phyloP scores from a whole-genome alignment of 1,140 invertebrate genomes.

The Trichoplusia ni region DNA sequence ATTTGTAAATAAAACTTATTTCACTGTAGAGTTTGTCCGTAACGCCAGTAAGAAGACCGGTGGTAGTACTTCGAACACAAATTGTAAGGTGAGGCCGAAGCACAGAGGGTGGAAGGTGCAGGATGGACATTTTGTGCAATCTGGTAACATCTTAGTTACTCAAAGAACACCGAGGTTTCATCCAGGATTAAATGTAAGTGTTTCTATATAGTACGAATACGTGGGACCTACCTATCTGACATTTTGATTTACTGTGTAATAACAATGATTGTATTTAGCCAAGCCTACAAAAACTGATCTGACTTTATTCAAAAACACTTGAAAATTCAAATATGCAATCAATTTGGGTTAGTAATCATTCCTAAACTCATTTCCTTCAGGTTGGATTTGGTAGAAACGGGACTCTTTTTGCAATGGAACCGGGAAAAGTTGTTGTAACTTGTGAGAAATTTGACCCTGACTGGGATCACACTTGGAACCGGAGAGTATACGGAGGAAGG shows the following conservation, averaged over 20 bases:
- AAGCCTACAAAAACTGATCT: too few relatives aligned
- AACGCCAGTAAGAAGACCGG: slow-evolving; percentile 87
- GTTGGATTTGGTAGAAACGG: slow-evolving; percentile 90
- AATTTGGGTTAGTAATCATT: too few relatives aligned
- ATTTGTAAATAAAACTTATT: not conserved
- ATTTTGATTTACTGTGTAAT: too few relatives aligned
- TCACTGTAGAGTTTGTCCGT: slow-evolving; percentile 76
- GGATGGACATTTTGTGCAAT: slow-evolving; percentile 84
- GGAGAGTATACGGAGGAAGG: slow-evolving; percentile 84
- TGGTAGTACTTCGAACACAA: slow-evolving; percentile 85
- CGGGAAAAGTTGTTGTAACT: slow-evolving; percentile 88
- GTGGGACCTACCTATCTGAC: too few relatives aligned
- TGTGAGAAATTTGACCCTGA: slow-evolving; percentile 89
- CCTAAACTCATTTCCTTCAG: slow-evolving; percentile 75
- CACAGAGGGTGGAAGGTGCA: slow-evolving; percentile 87
- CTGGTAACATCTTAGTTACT: slow-evolving; percentile 86
- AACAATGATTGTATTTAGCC: too few relatives aligned
- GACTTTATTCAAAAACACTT: not conserved
- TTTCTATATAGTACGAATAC: too few relatives aligned
- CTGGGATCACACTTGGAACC: slow-evolving; percentile 87
- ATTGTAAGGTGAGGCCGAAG: slow-evolving; percentile 85
- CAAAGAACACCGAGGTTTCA: slow-evolving; percentile 88
- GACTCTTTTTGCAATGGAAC: slow-evolving; percentile 88
- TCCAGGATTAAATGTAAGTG: slow-evolving; percentile 89
- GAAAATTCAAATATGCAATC: not conserved